phyloP scores from a whole-genome alignment of 2,797 vertebrate genomes.

The Dipus sagitta region DNA sequence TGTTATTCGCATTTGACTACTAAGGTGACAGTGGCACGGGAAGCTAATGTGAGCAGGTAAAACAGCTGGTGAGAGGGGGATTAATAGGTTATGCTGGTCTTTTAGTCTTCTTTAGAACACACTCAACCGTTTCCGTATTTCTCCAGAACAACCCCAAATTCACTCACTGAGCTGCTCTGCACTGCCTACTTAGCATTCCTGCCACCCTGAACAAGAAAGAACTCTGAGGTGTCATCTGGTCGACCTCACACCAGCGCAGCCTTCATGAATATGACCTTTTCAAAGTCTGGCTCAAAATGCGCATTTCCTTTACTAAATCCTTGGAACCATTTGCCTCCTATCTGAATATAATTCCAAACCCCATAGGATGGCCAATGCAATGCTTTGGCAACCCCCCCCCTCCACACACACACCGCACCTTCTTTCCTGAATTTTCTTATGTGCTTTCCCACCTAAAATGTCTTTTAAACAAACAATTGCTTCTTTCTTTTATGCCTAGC shows the following conservation, averaged over 20 bases:
- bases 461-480: background rate
- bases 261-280: background rate
- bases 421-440: background rate
- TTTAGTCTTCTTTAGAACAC: background rate
- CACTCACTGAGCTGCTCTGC: background rate
- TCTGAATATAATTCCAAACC: background rate
- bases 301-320: slow-evolving; percentile 9
- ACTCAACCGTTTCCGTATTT: background rate
- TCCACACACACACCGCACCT: background rate
- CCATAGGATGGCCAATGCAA: background rate
- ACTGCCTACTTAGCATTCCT: background rate
- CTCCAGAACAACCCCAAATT: background rate
- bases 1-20: background rate
- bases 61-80: background rate
- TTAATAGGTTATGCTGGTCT: background rate
- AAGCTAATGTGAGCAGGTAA: background rate
- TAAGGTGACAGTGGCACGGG: background rate
- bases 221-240: background rate
- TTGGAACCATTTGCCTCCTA: background rate
- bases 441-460: background rate
- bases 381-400: background rate
- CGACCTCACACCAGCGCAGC: background rate
- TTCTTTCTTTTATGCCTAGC: background rate
- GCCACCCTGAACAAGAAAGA: background rate
- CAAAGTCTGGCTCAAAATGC: background rate